Percentiles rank a stretch among this genome's conserved stretches.
phyloP scores from a whole-genome alignment of 2,113 vertebrate species.

The Varanus komodoensis region DNA sequence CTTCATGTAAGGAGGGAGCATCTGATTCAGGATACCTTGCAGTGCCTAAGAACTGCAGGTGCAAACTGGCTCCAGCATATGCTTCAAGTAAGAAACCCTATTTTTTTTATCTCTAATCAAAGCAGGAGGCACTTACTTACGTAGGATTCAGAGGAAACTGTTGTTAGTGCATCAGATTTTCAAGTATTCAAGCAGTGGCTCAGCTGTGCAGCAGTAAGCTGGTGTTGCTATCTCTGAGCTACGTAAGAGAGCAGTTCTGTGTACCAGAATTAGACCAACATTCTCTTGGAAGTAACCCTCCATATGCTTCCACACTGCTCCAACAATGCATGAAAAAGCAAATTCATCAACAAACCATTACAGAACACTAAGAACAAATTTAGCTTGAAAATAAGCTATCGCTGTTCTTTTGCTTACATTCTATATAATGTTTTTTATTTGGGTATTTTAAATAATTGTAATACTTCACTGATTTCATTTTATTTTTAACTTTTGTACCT shows the following conservation, averaged over 20 bases:
- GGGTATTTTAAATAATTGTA: too few relatives aligned
- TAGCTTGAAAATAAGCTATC: too few relatives aligned
- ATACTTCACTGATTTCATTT: too few relatives aligned
- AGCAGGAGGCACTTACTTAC: background rate
- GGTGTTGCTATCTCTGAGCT: background rate
- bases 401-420: too few relatives aligned
- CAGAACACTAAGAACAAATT: too few relatives aligned
- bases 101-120: background rate
- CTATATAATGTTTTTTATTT: too few relatives aligned
- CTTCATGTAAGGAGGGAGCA: constrained; percentile 6
- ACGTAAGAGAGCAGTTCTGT: background rate
- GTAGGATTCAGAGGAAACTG: background rate
- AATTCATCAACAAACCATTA: too few relatives aligned
- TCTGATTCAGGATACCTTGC: constrained; percentile 61
- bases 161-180: background rate
- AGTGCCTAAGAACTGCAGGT: background rate
- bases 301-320: too few relatives aligned
- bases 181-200: background rate
- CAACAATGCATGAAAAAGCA: too few relatives aligned
- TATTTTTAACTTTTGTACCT: too few relatives aligned
- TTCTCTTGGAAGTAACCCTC: too few relatives aligned
- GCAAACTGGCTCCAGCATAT: fast-evolving
- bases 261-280: background rate
- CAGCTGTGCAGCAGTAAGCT: background rate
- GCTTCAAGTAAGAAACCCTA: constrained; percentile 33